phyloP scores from a whole-genome alignment of 2,888 invertebrate genomes.

The Heliconius ismenius region DNA sequence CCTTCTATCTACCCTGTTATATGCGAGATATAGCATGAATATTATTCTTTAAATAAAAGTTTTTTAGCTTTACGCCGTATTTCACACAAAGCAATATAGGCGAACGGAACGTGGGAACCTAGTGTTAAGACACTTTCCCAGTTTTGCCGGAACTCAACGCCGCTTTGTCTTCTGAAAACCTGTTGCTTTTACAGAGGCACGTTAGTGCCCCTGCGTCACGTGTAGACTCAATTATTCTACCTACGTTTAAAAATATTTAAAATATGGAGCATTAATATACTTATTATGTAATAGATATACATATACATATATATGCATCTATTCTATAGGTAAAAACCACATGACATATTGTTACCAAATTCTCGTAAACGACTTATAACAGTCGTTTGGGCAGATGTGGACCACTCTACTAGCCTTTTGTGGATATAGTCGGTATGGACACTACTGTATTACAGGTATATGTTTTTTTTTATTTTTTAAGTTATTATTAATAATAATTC shows the following conservation, averaged over 20 bases:
- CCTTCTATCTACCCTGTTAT: background rate
- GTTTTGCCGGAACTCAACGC: too few relatives aligned
- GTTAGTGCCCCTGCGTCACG: too few relatives aligned
- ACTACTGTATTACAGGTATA: background rate
- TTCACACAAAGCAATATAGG: background rate
- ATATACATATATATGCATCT: background rate
- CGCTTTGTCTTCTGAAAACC: too few relatives aligned
- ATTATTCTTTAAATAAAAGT: background rate
- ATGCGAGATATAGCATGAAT: background rate
- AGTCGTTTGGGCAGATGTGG: conserved; percentile 35
- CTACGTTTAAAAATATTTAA: background rate
- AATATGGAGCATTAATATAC: too few relatives aligned
- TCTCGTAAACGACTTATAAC: conserved; percentile 5
- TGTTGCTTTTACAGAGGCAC: too few relatives aligned
- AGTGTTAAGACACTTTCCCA: background rate
- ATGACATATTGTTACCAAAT: conserved; percentile 23
- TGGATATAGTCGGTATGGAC: background rate
- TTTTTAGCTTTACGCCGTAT: background rate
- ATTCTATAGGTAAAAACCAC: conserved; percentile 15
- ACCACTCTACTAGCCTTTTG: conserved; percentile 7
- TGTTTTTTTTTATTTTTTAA: background rate
- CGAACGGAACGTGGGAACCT: background rate
- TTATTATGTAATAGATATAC: too few relatives aligned
- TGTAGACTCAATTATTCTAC: background rate
- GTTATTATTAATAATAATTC: background rate